Evolutionary conservation across 1,140 invertebrate genomes (phyloP), one percentile per base, ranked within the genome.

Genomic region (Temnothorax longispinosus): DNA sequence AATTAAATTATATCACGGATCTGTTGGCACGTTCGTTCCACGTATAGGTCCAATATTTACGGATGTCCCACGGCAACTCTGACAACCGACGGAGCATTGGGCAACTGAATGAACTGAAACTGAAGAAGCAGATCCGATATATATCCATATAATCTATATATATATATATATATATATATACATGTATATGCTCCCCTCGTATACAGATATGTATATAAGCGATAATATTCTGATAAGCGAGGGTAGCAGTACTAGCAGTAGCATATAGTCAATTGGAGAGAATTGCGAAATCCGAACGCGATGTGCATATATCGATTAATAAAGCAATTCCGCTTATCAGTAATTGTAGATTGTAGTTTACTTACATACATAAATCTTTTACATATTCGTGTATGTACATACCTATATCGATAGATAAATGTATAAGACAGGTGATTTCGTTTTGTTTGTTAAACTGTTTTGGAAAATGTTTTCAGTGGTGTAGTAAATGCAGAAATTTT

Each of bases 151-250:
- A 44, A 27, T 27, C 27, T 44, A 41, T 44, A 10, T 3, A 41
- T 41, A 41, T 41, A 41, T 41, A 41, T 38, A 4, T 38, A 38
- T 38, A 38, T 21, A 21, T 21, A 21, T 21, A 21, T 0, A 21
- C 21, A 21, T 6, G 6, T 41, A 41, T 41, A 44, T 44, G 41
- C 8, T 44, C 7, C 41, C 7, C 7, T 44, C 8, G 1, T 44
- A 47, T 2, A 64, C 52, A 27, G n/a, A 64, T 64, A n/a, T 15
- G 0, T 38, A 3, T 4, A n/a, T 35, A 18, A 41, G 62, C 3
- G 62, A 65, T 65, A 65, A 65, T 41, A 8, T 62, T 8, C 32
- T 62, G 32, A 89, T 81, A 54, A 76, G 47, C 52, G 18, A 35
- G 38, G 10, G 27, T 27, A 27, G 27, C 27, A 27, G 32, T 38